A percentile compares a stretch with the other conserved stretches of the same genome.
Conservation (phyloP, 30 jellyfish, hydroid and myxozoan species). For the Nemopilema nomurai region DNA sequence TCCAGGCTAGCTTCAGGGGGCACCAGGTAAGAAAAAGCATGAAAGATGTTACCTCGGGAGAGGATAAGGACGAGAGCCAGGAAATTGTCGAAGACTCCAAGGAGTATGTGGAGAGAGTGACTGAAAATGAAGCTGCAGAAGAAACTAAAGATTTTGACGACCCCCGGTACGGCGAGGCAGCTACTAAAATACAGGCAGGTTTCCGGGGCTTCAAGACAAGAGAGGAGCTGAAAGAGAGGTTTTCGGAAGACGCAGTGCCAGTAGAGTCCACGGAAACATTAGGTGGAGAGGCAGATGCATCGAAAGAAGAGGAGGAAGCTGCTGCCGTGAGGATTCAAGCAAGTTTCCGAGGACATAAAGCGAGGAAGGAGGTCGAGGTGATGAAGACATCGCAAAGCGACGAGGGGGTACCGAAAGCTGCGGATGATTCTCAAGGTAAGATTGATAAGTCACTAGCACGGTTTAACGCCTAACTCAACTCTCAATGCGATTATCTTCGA, state of each 20-base stretch:
- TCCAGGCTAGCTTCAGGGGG: constrained; percentile 76
- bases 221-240: constrained; percentile 31
- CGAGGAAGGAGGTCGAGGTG: constrained; percentile 71
- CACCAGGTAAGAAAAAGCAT: constrained; percentile 63
- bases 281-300: constrained; percentile 9
- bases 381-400: constrained; percentile 27
- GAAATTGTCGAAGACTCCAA: background rate
- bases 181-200: constrained; percentile 73
- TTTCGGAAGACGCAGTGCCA: background rate
- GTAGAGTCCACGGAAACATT: constrained; percentile 2
- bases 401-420: constrained; percentile 8
- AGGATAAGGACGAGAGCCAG: background rate
- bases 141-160: constrained; percentile 33
- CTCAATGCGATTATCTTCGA: background rate
- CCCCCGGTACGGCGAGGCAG: constrained; percentile 52
- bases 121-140: constrained; percentile 1
- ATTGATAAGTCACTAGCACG: background rate
- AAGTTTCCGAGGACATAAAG: constrained; percentile 87
- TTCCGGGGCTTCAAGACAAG: constrained; percentile 69
- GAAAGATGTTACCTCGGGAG: constrained; percentile 39
- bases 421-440: constrained; percentile 17
- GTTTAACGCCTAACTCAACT: background rate
- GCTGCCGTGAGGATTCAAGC: constrained; percentile 88
- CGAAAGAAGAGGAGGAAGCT: constrained; percentile 48
- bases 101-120: constrained; percentile 34